phyloP scores from a whole-genome alignment of 2,888 invertebrate genomes.

The Perizoma affinitatum region DNA sequence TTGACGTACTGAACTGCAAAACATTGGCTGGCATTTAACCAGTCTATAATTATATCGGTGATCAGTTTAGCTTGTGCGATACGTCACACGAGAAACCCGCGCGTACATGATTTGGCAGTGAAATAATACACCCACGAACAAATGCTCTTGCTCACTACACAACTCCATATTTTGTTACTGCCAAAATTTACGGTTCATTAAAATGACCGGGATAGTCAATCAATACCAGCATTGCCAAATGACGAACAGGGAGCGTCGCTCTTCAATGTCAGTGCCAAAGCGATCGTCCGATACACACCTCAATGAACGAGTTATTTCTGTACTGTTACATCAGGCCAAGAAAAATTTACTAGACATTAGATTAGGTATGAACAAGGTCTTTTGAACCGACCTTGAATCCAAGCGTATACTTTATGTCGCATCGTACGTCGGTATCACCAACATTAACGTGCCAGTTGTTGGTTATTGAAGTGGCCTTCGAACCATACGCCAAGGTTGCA shows the following conservation, averaged over 20 bases:
- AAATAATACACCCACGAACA: constrained; percentile 63
- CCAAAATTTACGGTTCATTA: constrained; percentile 42
- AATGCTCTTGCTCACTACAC: constrained; percentile 43
- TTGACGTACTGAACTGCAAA: constrained; percentile 57
- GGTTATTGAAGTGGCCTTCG: constrained; percentile 17
- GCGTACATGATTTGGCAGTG: constrained; percentile 59
- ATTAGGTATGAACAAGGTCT: constrained; percentile 46
- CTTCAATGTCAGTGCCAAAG: constrained; percentile 79
- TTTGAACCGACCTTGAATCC: constrained; percentile 39
- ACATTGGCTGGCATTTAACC: constrained; percentile 76
- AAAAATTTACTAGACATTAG: constrained; percentile 67
- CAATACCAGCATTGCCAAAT: constrained; percentile 62
- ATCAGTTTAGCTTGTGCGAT: constrained; percentile 48
- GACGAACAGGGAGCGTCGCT: constrained; percentile 51
- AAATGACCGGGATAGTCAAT: constrained; percentile 3
- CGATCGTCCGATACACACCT: constrained; percentile 66
- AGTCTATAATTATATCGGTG: constrained; percentile 70
- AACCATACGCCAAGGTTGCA: constrained; percentile 14
- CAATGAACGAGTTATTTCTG: constrained; percentile 72
- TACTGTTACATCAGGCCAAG: constrained; percentile 63
- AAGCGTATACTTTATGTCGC: constrained; percentile 31
- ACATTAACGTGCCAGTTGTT: constrained; percentile 16
- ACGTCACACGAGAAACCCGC: constrained; percentile 57
- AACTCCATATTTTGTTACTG: constrained; percentile 41
- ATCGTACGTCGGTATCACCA: background rate